These are phyloP conservation scores for Raillietiella orientalis DNA, from an alignment of 2,888 invertebrate species.

Conservation along the genomic window DNA sequence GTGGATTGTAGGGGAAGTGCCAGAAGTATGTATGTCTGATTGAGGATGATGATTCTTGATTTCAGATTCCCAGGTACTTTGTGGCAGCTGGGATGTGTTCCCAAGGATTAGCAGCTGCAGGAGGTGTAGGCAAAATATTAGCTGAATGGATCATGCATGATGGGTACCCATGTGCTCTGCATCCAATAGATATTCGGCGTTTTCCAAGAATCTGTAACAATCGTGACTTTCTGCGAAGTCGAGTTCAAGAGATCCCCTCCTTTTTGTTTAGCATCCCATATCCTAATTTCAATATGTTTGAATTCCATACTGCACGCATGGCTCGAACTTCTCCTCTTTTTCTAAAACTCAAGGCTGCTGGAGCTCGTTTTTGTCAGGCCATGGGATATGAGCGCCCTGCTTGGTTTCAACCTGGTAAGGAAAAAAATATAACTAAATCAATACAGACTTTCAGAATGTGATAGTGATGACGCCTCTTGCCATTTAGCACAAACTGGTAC, in stretches of 20 bases:
- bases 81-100: constrained; percentile 90
- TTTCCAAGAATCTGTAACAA: constrained; percentile 84
- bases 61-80: constrained; percentile 55
- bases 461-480: constrained; percentile 11
- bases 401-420: constrained; percentile 45
- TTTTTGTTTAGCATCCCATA: too few relatives aligned
- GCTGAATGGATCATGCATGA: constrained; percentile 60
- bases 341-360: constrained; percentile 55
- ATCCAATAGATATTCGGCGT: constrained; percentile 57
- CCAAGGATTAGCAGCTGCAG: constrained; percentile 74
- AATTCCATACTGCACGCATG: constrained; percentile 1
- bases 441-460: too few relatives aligned
- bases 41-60: background rate
- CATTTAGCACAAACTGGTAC: constrained; percentile 45
- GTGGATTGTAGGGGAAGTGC: constrained; percentile 76
- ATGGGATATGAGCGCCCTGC: constrained; percentile 92
- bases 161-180: constrained; percentile 44
- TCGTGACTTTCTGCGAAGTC: constrained; percentile 55
- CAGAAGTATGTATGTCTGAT: constrained; percentile 27
- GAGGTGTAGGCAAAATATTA: constrained; percentile 69
- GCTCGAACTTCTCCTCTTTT: constrained; percentile 32
- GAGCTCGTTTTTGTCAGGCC: constrained; percentile 80
- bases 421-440: too few relatives aligned
- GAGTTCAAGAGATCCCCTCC: constrained; percentile 72
- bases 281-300: too few relatives aligned